These are phyloP conservation scores for Bombus impatiens DNA, from an alignment of 1,140 invertebrate species.

Conservation along the genomic window DNA sequence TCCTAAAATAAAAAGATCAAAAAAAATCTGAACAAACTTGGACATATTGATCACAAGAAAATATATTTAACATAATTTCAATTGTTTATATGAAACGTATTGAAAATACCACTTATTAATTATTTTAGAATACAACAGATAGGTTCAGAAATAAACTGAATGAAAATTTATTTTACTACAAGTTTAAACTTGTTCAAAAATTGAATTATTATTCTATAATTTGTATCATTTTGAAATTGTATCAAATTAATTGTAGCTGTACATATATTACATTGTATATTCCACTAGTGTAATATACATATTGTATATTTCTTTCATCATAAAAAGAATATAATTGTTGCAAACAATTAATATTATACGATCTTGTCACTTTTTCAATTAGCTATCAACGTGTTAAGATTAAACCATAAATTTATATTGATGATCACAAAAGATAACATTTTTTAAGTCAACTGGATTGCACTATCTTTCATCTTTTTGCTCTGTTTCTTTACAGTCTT, in stretches of 20 bases:
- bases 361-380: neutral
- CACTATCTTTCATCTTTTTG: conserved; percentile 55
- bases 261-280: neutral
- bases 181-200: neutral
- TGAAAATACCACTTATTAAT: neutral
- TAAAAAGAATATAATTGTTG: neutral
- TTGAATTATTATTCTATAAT: neutral
- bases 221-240: neutral
- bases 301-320: neutral
- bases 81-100: neutral
- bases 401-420: conserved; percentile 5
- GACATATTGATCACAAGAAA: neutral
- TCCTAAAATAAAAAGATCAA: neutral
- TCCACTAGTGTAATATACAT: neutral
- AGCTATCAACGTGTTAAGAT: conserved; percentile 53
- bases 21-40: neutral
- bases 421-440: conserved; percentile 47
- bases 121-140: neutral
- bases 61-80: neutral
- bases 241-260: neutral
- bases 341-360: neutral
- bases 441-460: conserved; percentile 55
- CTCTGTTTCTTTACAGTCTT: conserved; percentile 64
- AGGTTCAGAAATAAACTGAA: neutral
- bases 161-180: neutral